Percentiles rank a stretch among this genome's conserved stretches.
Conservation (phyloP, 2,113 vertebrate genomes). For the Tragulus kanchil region DNA sequence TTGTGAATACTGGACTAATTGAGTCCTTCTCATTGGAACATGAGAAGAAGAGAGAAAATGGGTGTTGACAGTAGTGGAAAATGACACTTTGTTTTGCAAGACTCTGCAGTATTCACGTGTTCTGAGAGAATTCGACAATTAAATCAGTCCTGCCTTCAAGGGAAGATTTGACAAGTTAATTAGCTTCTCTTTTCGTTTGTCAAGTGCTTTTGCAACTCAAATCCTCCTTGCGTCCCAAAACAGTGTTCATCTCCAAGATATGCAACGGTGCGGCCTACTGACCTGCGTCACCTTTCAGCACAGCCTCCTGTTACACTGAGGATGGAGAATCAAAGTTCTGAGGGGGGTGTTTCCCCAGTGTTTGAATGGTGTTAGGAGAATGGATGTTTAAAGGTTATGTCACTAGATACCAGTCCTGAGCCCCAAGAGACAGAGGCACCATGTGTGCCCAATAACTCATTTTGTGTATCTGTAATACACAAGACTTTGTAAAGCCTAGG, state of each 20-base stretch:
- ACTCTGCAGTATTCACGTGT: neutral
- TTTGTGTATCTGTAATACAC: neutral
- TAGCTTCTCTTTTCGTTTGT: constrained; percentile 46
- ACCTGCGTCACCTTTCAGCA: neutral
- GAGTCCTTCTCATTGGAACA: neutral
- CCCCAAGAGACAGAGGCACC: neutral
- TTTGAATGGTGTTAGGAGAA: neutral
- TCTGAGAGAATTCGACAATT: constrained; percentile 28
- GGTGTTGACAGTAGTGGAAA: neutral
- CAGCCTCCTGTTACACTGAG: neutral
- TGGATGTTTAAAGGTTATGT: neutral
- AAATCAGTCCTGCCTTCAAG: constrained; percentile 53
- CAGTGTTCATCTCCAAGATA: neutral
- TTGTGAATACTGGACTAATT: neutral
- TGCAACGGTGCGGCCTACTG: too few species aligned
- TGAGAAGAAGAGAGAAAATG: neutral
- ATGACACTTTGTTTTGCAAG: constrained; percentile 22
- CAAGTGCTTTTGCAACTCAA: neutral
- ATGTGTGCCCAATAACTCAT: neutral
- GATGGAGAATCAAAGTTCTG: neutral
- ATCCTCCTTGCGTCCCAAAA: neutral
- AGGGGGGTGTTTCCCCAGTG: neutral
- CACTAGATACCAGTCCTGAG: neutral
- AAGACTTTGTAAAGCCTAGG: neutral
- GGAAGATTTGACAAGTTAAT: constrained; percentile 50